Evolutionary conservation across 2,113 vertebrate species (phyloP).

Genomic region (Callaeas wilsoni): DNA sequence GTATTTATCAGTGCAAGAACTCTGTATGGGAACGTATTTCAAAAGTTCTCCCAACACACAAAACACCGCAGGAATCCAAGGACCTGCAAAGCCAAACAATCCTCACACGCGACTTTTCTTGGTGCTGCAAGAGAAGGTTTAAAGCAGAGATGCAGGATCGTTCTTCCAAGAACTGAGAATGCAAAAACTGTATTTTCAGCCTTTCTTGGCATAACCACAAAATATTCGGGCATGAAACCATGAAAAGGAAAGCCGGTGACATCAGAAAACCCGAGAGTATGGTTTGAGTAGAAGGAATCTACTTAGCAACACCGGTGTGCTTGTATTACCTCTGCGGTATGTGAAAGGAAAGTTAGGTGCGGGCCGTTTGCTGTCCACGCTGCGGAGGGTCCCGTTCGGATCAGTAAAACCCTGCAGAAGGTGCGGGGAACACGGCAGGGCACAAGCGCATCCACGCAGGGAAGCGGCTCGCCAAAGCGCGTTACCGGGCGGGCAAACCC

Average conservation of each 20-base stretch:
- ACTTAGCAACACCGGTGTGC: accelerated
- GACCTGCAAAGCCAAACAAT: background rate
- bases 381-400: background rate
- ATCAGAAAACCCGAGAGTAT: background rate
- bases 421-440: background rate
- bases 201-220: background rate
- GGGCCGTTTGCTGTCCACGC: accelerated
- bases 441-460: background rate
- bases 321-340: accelerated
- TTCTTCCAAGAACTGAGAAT: background rate
- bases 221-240: background rate
- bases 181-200: background rate
- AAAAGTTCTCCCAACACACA: background rate
- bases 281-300: background rate
- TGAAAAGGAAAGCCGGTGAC: accelerated
- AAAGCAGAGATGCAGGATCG: background rate
- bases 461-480: background rate
- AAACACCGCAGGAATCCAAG: background rate
- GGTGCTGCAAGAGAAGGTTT: background rate
- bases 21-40: background rate
- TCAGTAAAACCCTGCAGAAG: accelerated
- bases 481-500: background rate
- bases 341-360: background rate
- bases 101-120: background rate
- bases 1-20: background rate